phyloP scores from a whole-genome alignment of 2,888 invertebrate species.

The Drosophila picticornis region DNA sequence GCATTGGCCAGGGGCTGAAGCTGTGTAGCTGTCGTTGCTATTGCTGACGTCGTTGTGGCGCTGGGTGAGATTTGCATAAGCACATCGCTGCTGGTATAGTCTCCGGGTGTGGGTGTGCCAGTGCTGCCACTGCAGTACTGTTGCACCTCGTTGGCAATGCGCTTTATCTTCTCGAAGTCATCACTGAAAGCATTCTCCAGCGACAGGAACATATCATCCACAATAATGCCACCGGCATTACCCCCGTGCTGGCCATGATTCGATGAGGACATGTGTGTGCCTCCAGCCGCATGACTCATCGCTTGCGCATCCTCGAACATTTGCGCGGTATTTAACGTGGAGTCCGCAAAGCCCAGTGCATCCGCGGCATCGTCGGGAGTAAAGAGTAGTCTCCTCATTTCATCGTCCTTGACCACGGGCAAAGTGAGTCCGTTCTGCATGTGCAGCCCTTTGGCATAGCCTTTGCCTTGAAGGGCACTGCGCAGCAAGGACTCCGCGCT shows the following conservation, averaged over 20 bases:
- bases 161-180: slow-evolving; percentile 93
- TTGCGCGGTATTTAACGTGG: slow-evolving; percentile 83
- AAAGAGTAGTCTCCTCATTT: slow-evolving; percentile 87
- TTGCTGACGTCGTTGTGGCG: slow-evolving; percentile 73
- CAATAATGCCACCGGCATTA: slow-evolving; percentile 82
- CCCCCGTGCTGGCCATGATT: slow-evolving; percentile 63
- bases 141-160: slow-evolving; percentile 93
- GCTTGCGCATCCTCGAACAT: slow-evolving; percentile 84
- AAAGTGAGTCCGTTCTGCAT: slow-evolving; percentile 84
- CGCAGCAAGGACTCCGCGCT: slow-evolving; percentile 91
- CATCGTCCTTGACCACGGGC: slow-evolving; percentile 87
- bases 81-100: slow-evolving; percentile 76
- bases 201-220: slow-evolving; percentile 86
- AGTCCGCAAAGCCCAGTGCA: slow-evolving; percentile 84
- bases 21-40: slow-evolving; percentile 47
- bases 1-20: slow-evolving; percentile 61
- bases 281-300: slow-evolving; percentile 49
- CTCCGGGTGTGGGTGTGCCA: slow-evolving; percentile 82
- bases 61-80: slow-evolving; percentile 84
- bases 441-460: slow-evolving; percentile 85
- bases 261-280: slow-evolving; percentile 34
- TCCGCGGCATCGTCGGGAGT: slow-evolving; percentile 86
- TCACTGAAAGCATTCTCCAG: slow-evolving; percentile 87
- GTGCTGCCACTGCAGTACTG: slow-evolving; percentile 87
- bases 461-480: slow-evolving; percentile 94